Base-by-base conservation (phyloP, 2,113 vertebrate genomes). In the Onychostoma macrolepis region DNA sequence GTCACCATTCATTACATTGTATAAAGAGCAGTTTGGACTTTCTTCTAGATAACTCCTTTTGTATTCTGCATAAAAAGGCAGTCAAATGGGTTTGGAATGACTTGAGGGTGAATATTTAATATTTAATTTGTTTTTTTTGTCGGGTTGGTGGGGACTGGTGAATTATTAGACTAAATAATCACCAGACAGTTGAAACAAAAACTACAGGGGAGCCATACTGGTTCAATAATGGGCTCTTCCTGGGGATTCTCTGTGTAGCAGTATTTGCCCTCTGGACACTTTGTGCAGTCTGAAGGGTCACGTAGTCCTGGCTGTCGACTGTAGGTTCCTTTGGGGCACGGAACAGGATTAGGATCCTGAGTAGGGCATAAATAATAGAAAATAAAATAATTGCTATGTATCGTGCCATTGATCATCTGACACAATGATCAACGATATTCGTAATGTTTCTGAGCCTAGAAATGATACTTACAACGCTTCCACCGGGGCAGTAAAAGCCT, bases 301-400 rank as follows among this genome's bases (percentile, higher is more conserved):
- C 95, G 92, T 7, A 97, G 91, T 28, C 96, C 97, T 26, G 93
- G 93, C 63, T 87, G 91, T 26, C 89, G 92, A 19, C 96, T 76
- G 9, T 95, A 97, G 9, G 96, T 97, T 58, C 97, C 97, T 56
- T 95, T 97, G 6, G 97, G 96, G 85, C 97, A 98, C 2, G 96
- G 94, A 77, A 93, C 90, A 1, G 95, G 95, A 43, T 93, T 94
- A 4, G 95, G 95, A 71, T 94, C 94, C 97, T 97, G 36, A 43
- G 61, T 24, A 86, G 21, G 43, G 1, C 4, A 81, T 24, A 76
- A 50, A 85, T 58, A 74, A 85, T 75, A 61, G 9, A 80, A 36
- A 78, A 90, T 11, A 65, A 56, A 43, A 63, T 6, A 67, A 74
- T 74, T 72, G 48, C 69, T 41, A 41, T 56, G 82, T 53, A 58